A percentile compares a stretch with the other conserved stretches of the same genome.
Conservation (phyloP, 2,797 vertebrate species). For the Momotus momota region DNA sequence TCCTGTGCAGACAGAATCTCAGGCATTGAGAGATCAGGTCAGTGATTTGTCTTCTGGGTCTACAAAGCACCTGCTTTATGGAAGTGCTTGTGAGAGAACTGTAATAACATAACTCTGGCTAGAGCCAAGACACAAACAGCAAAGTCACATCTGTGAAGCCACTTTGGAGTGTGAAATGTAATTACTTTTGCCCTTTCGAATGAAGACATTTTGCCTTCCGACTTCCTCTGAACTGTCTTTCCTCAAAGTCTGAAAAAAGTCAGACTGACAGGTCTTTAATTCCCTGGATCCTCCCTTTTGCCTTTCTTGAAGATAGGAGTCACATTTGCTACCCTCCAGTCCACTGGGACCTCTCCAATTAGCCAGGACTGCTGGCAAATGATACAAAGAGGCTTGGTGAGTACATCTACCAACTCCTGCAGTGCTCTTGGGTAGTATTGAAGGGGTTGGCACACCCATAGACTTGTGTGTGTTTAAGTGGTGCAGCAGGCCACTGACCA, state of each 20-base stretch:
- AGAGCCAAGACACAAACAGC: not conserved
- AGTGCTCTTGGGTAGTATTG: too few species aligned
- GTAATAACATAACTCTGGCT: not conserved
- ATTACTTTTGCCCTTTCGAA: not conserved
- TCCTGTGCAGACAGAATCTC: not conserved
- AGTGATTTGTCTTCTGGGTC: not conserved
- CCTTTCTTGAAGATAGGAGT: too few species aligned
- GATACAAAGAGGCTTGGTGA: too few species aligned
- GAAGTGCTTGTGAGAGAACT: not conserved
- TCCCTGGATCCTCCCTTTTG: too few species aligned
- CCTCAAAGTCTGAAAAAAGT: not conserved
- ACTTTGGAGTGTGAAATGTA: not conserved
- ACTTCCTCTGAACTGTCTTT: not conserved
- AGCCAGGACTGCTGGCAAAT: too few species aligned
- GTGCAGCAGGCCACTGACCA: too few species aligned
- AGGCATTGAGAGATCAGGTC: not conserved
- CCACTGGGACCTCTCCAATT: too few species aligned
- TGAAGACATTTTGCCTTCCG: not conserved
- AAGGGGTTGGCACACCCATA: too few species aligned
- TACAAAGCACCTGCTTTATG: not conserved
- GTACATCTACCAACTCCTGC: too few species aligned
- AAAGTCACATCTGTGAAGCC: not conserved
- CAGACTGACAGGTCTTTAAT: too few species aligned
- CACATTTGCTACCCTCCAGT: too few species aligned
- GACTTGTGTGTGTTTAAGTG: too few species aligned